Evolutionary conservation across 2,113 vertebrate genomes (phyloP), one percentile per base, ranked within the genome.

Genomic region (Struthidea cinerea): DNA sequence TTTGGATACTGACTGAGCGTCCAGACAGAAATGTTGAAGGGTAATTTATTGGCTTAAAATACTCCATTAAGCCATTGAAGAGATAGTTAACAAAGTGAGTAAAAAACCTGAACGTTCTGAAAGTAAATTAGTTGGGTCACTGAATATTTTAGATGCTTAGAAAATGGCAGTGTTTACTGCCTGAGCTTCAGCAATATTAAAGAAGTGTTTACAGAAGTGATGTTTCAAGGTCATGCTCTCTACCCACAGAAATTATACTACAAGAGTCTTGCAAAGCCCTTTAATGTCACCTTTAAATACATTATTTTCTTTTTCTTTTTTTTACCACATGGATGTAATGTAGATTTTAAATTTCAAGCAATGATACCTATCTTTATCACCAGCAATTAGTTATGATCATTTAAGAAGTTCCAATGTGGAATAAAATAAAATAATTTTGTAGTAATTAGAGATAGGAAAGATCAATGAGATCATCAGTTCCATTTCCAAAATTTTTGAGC

Each of bases 1-100:
- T 97, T 96, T 96, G 93, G 91, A 95, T 94, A 93, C 92, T 80
- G 93, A 92, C 93, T 73, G 93, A 96, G 92, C 23, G 61, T 77
- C 95, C 84, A 95, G 91, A 90, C 86, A 94, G 91, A 86, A 90
- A 92, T 27, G 90, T 55, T 93, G 88, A 94, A 97, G 88, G 69
- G 90, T 89, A 92, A 96, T 97, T 96, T 97, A 95, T 85, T 83
- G 90, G 92, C 91, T 96, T 95, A 94, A 97, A 96, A 96, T 94
- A 97, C 78, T 97, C 93, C 96, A 95, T 97, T 97, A 97, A 88
- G 85, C 78, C 53, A 67, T 37, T 89, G 93, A 97, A 93, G 56
- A 86, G 87, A 84, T 37, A 68, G 86, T 86, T 95, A 96, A 70
- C 82, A 89, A 93, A 96, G 92, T 94, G 93, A 83, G 86, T 37